Evolutionary conservation across 1,140 invertebrate genomes (phyloP), one percentile per base, ranked within the genome.

Genomic region (Lethrus apterus): DNA sequence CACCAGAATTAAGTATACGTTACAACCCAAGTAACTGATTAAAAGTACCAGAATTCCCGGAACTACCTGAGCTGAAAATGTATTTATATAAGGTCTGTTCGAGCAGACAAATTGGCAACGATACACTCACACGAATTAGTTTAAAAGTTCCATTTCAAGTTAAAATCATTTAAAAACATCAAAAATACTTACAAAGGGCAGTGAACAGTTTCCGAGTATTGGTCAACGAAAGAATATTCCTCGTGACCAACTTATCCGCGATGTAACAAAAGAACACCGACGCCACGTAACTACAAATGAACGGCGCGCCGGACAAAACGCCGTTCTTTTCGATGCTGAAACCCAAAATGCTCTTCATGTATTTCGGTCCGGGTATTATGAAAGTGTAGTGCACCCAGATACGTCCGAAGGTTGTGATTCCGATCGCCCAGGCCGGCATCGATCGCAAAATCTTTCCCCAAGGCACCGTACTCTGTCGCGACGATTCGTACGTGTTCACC

Each of bases 351-450:
- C 74, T 75, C 58, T 81, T 81, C 76, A 83, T 83, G 56, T 83
- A 84, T 56, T 73, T 74, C n/a, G 81, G 81, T 17, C 81, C 81
- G 26, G 72, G 71, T 52, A 80, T 77, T 53, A 84, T 83, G 52
- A 83, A 83, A 14, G 79, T 73, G 56, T 83, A 84, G 60, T 83
- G 80, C 1, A 83, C 74, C 78, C 80, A 84, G 61, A 84, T 83
- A 44, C 81, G 68, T 13, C 81, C 81, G 54, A 83, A 83, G 0
- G 81, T 83, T 0, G 81, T 84, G 23, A 83, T 74, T 4, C 75
- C 78, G 55, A 93, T 85, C 0, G 88, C 80, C 86, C 86, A 91
- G 3, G 86, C 82, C 7, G 89, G 83, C 46, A 74, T 59, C 0
- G 86, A 91, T 4, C 68, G 84, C 8, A 92, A 67, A 33, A 94